Base-by-base conservation (phyloP, 2,888 invertebrate genomes). In the Odontocerum albicorne region DNA sequence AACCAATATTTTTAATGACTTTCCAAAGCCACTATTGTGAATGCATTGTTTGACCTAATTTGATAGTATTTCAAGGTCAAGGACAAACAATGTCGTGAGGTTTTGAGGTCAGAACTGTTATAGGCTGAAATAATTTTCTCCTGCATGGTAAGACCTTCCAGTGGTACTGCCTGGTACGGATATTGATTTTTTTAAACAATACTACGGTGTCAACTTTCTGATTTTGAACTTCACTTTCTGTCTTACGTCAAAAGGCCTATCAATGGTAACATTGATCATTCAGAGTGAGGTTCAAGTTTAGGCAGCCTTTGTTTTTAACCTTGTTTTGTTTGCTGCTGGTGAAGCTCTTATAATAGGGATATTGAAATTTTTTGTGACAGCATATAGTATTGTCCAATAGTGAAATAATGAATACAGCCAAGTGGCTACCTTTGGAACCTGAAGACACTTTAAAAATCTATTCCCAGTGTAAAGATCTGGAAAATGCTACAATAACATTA, bases 341-440 rank as follows among this genome's bases (percentile, higher is more conserved):
- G 13, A 35, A 6, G 35, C 35, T 35, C 6, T 35, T 12, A n/a
- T 35, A n/a, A 7, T 7, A 35, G 12, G 4, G 4, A 12, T 35
- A 35, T 35, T 35, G 35, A 35, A 35, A 35, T 35, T 35, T 7
- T 7, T 27, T 27, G 4, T 27, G 27, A 27, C 27, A 27, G 27
- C 27, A 7, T 27, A 27, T 7, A 27, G 4, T 27, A 27, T 4
- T 7, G 4, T 27, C 10, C 12, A 8, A 7, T n/a, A 6, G 36
- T 13, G 15, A 13, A 4, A 19, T 67, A 39, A 68, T 70, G 62
- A 71, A 69, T 49, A 66, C 73, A 38, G 66, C 68, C 31, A 73
- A 73, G 70, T 83, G 83, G 82, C 72, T 84, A 16, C 81, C 80
- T 60, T 70, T 77, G 44, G 80, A 83, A 65, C 72, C 72, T 1